Conservation (phyloP, 2,888 invertebrate genomes). For the Criorhina ranunculi region DNA sequence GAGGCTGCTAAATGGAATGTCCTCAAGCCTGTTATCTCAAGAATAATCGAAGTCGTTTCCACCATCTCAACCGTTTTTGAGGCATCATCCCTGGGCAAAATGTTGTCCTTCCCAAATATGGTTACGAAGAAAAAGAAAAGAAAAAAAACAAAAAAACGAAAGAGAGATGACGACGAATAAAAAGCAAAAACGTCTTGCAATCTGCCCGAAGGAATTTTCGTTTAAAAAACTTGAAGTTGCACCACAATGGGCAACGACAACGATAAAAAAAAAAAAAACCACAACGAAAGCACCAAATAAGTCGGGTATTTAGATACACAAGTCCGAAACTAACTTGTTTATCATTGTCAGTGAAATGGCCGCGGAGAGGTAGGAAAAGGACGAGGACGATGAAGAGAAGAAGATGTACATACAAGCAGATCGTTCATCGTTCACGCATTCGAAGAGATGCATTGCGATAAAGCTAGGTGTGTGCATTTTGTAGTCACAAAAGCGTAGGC, state of each 20-base stretch:
- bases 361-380: not conserved
- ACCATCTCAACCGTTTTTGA: constrained; percentile 10
- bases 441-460: constrained; percentile 10
- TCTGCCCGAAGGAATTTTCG: constrained; percentile 46
- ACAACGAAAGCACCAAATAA: constrained; percentile 43
- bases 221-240: constrained; percentile 41
- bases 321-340: constrained; percentile 52
- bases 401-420: no score
- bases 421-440: constrained; percentile 17
- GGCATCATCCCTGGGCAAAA: constrained; percentile 45
- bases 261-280: not conserved
- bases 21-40: constrained; percentile 54
- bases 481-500: constrained; percentile 9
- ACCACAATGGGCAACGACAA: constrained; percentile 45
- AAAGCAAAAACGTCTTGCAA: constrained; percentile 39
- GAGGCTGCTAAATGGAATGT: constrained; percentile 53
- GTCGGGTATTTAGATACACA: constrained; percentile 48
- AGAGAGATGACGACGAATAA: constrained; percentile 3
- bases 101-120: constrained; percentile 65
- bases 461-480: constrained; percentile 24
- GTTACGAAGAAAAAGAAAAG: constrained; percentile 18
- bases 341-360: constrained; percentile 16
- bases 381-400: not conserved
- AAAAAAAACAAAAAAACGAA: constrained; percentile 19
- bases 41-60: constrained; percentile 50